phyloP scores from a whole-genome alignment of 2,797 vertebrate species.

The Loriculus beryllinus region DNA sequence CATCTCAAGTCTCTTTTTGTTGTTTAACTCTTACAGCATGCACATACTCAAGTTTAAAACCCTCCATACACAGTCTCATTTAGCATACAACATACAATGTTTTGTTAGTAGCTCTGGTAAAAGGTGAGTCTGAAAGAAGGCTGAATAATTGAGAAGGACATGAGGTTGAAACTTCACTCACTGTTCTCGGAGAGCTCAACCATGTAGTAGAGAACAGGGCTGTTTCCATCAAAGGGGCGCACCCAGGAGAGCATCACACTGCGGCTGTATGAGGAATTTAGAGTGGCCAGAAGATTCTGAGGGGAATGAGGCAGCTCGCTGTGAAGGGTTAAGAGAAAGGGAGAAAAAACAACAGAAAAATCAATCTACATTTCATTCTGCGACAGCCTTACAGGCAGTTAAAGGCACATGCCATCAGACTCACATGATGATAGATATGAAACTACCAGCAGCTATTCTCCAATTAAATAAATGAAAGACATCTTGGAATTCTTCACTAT shows the following conservation, averaged over 20 bases:
- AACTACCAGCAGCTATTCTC: not conserved
- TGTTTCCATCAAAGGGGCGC: conserved; percentile 93
- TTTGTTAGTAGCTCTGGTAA: not conserved
- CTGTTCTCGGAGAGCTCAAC: conserved; percentile 97
- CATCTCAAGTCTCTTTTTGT: not conserved
- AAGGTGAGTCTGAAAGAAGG: not conserved
- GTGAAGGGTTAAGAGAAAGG: not conserved
- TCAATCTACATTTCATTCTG: not conserved
- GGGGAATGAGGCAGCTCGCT: conserved; percentile 94
- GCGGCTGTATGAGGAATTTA: conserved; percentile 83
- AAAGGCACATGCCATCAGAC: not conserved
- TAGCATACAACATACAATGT: not conserved
- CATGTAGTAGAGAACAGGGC: conserved; percentile 88
- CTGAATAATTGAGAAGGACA: not conserved
- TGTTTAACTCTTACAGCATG: rapidly evolving
- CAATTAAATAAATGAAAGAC: conserved; percentile 38
- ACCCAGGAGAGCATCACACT: conserved; percentile 91
- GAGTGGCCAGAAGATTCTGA: conserved; percentile 86
- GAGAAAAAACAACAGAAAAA: not conserved
- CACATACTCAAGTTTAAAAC: not conserved
- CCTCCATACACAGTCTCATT: not conserved
- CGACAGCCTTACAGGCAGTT: not conserved
- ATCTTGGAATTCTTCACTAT: not conserved
- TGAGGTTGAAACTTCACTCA: conserved; percentile 67
- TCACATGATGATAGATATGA: not conserved